These are phyloP conservation scores for Drosophila seclusa DNA, from an alignment of 2,888 invertebrate species.

Conservation along the genomic window DNA sequence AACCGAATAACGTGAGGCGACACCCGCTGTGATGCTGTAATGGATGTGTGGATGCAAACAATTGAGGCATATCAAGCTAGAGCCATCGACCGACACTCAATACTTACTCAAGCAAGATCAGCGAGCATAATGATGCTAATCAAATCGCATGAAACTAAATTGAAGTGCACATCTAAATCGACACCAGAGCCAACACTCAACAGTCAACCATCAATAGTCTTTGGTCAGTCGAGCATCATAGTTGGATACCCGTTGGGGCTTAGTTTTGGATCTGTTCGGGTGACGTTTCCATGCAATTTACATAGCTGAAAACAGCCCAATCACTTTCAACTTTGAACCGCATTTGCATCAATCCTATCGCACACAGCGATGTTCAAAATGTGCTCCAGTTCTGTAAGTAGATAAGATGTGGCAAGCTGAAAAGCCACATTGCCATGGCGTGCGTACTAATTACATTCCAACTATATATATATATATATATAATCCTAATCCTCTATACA, in stretches of 20 bases:
- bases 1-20: slow-evolving; percentile 22
- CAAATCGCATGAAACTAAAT: slow-evolving; percentile 48
- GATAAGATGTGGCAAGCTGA: slow-evolving; percentile 28
- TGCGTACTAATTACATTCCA: slow-evolving; percentile 9
- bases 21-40: slow-evolving; percentile 16
- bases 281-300: slow-evolving; percentile 44
- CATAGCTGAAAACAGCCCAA: slow-evolving; percentile 19
- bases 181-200: background rate
- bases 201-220: slow-evolving; percentile 40
- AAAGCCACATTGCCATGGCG: slow-evolving; percentile 12
- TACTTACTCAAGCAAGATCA: slow-evolving; percentile 25
- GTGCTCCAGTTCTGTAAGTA: slow-evolving; percentile 46
- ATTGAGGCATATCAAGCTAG: slow-evolving; percentile 63
- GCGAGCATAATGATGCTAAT: slow-evolving; percentile 46
- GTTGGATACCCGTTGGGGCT: slow-evolving; percentile 29
- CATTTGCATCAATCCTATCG: slow-evolving; percentile 33
- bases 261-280: slow-evolving; percentile 20
- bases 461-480: background rate
- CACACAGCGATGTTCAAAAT: slow-evolving; percentile 12
- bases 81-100: slow-evolving; percentile 11
- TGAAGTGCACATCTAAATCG: slow-evolving; percentile 32
- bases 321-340: slow-evolving; percentile 36
- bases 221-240: slow-evolving; percentile 24
- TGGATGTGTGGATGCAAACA: slow-evolving; percentile 34
- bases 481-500: slow-evolving; percentile 13